Conservation (phyloP, 2,888 invertebrate genomes). For the Macrosiphum euphorbiae region DNA sequence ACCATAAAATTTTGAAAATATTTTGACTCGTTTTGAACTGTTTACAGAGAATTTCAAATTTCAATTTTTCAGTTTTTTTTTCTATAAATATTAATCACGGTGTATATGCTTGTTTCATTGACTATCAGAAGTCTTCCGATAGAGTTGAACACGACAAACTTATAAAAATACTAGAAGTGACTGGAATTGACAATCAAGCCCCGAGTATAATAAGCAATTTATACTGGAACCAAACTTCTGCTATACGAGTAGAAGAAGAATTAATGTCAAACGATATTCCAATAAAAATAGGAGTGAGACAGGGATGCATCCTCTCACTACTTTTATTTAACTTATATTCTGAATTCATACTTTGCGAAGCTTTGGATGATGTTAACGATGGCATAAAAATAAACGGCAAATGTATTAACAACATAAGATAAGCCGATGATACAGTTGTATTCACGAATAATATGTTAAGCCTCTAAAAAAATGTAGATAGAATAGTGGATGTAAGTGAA, state of each 20-base stretch:
- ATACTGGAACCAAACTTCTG: slow-evolving; percentile 54
- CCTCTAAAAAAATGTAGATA: slow-evolving; percentile 28
- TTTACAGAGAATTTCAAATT: too few species aligned
- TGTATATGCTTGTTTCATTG: slow-evolving; percentile 60
- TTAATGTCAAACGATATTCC: slow-evolving; percentile 52
- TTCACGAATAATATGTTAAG: slow-evolving; percentile 1
- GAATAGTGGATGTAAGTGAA: slow-evolving; percentile 15
- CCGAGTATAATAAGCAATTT: slow-evolving; percentile 62
- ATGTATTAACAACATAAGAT: slow-evolving; percentile 44
- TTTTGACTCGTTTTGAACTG: too few species aligned
- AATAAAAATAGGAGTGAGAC: too few species aligned
- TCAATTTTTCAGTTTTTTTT: too few species aligned
- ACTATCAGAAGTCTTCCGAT: slow-evolving; percentile 67
- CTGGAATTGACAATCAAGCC: slow-evolving; percentile 51
- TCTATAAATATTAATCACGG: slow-evolving; percentile 30
- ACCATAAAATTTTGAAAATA: too few species aligned
- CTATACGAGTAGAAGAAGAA: slow-evolving; percentile 30
- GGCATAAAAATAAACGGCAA: slow-evolving; percentile 48
- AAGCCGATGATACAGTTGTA: slow-evolving; percentile 49
- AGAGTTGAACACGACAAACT: slow-evolving; percentile 65
- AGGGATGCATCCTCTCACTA: slow-evolving; percentile 21
- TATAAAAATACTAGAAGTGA: slow-evolving; percentile 65
- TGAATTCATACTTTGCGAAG: slow-evolving; percentile 29
- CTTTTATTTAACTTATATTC: slow-evolving; percentile 44
- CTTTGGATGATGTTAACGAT: slow-evolving; percentile 9